These are phyloP conservation scores for Tetanocera ferruginea DNA, from an alignment of 2,888 invertebrate genomes.

Conservation along the genomic window DNA sequence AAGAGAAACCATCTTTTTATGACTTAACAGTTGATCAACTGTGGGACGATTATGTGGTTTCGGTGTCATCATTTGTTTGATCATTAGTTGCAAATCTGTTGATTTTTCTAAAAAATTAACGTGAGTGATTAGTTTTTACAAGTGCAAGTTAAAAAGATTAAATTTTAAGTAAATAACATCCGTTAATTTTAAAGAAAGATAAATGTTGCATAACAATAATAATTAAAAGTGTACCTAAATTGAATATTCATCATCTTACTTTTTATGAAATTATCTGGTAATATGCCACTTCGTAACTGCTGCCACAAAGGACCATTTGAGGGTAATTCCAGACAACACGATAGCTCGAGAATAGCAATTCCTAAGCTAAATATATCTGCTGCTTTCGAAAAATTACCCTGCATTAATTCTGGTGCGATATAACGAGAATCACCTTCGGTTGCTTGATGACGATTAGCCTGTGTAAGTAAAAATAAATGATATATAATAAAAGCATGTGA, in stretches of 20 bases:
- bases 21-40: slow-evolving; percentile 71
- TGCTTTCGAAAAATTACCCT: slow-evolving; percentile 76
- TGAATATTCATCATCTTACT: slow-evolving; percentile 57
- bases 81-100: slow-evolving; percentile 71
- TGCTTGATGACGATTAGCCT: slow-evolving; percentile 72
- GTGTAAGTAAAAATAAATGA: background rate
- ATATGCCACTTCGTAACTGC: slow-evolving; percentile 72
- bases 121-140: slow-evolving; percentile 24
- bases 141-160: no score
- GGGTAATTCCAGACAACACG: slow-evolving; percentile 79
- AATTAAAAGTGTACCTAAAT: background rate
- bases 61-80: slow-evolving; percentile 74
- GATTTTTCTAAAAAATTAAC: slow-evolving; percentile 67
- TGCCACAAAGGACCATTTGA: slow-evolving; percentile 80
- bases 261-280: slow-evolving; percentile 71
- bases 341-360: slow-evolving; percentile 79
- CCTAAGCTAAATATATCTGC: slow-evolving; percentile 84
- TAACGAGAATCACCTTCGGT: slow-evolving; percentile 84
- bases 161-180: no score
- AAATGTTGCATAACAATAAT: background rate
- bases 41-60: slow-evolving; percentile 72
- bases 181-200: background rate
- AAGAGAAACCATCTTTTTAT: slow-evolving; percentile 61
- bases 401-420: slow-evolving; percentile 80
- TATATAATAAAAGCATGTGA: no score